These are phyloP conservation scores for Sphenopsis melanotis DNA, from an alignment of 2,797 vertebrate genomes.

Conservation along the genomic window DNA sequence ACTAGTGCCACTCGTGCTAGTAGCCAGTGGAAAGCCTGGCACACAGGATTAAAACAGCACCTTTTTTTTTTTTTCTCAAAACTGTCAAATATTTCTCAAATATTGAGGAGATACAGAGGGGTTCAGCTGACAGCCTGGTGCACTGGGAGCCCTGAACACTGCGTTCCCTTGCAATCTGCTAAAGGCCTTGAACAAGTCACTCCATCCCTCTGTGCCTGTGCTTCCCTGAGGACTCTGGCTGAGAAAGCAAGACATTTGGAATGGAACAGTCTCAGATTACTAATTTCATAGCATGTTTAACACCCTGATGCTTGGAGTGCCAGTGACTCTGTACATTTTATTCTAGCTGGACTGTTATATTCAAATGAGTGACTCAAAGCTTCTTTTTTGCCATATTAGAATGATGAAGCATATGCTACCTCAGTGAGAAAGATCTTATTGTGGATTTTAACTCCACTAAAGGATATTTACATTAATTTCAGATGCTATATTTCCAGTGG, in stretches of 20 bases:
- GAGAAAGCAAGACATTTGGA: neutral
- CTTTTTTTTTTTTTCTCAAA: neutral
- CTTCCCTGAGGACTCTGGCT: neutral
- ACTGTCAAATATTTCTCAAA: neutral
- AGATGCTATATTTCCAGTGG: neutral
- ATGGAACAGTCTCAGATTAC: neutral
- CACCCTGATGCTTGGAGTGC: neutral
- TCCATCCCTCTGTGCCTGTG: neutral
- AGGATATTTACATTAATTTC: neutral
- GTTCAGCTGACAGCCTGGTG: neutral
- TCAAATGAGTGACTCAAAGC: neutral
- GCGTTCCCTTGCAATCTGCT: neutral
- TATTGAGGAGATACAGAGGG: neutral
- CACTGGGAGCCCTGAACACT: neutral
- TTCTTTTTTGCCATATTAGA: neutral
- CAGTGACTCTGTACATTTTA: neutral
- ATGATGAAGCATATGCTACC: neutral
- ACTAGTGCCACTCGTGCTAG: neutral
- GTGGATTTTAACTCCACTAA: neutral
- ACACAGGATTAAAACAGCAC: neutral
- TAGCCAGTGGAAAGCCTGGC: neutral
- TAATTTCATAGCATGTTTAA: neutral
- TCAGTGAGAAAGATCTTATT: neutral
- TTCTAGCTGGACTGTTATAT: neutral
- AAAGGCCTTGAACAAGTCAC: neutral